Base-by-base conservation (phyloP, 1,140 invertebrate genomes). In the Dendroctonus valens region DNA sequence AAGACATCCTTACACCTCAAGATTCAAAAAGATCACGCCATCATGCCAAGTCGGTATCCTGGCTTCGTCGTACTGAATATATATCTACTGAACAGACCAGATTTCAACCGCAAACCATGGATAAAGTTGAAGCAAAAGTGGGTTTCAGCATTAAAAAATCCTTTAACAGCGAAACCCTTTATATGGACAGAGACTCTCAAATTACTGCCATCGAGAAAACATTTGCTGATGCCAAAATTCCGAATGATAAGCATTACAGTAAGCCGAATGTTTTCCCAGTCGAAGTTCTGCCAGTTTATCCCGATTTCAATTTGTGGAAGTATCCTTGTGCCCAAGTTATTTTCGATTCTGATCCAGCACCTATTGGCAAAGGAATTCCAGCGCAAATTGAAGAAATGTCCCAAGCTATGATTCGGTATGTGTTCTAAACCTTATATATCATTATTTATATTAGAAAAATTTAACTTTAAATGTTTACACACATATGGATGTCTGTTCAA, bases 81-180 rank as follows among this genome's bases (percentile, higher is more conserved):
- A 99, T 99, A 77, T 98, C 97, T 5, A 96, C 97, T 38, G 97
- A 99, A 83, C 96, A 96, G 75, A 98, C 96, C 39, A 85, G 97
- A 71, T 99, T 97, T 79, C 94, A 96, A 76, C 93, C 94, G 41
- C 93, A 93, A 79, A 94, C 89, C 72, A 93, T 95, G 82, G 95
- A 98, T 73, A 97, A 97, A 84, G 93, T 96, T 75, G 96, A 98
- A 84, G 94, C 95, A 38, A 97, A 96, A 86, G 96, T 99, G 73
- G 97, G 97, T 75, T 99, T 94, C 78, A 97, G 92, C 81, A 95
- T 98, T 64, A 98, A 98, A 75, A 97, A 97, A 76, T 93, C 88
- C 74, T 87, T 97, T 69, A 94, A 93, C 78, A 95, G 96, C 78
- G 95, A 98, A 78, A 93, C 93, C 51, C 79, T 98, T 9, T 99